Conservation (phyloP, 2,888 invertebrate genomes). For the Limnephilus auricula region DNA sequence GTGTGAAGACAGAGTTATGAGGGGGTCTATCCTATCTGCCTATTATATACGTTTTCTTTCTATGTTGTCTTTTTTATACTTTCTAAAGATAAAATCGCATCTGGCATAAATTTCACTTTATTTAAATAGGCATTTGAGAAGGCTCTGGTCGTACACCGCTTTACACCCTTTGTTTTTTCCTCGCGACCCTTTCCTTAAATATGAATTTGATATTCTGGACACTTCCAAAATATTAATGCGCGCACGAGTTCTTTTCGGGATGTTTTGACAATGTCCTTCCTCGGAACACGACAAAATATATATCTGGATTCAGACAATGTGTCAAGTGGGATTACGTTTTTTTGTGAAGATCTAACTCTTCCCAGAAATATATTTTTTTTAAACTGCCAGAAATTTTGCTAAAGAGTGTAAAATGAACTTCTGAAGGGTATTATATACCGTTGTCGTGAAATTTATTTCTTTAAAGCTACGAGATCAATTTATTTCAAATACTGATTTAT, state of each 20-base stretch:
- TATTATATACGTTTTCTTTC: no score
- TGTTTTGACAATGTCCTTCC: slow-evolving; percentile 41
- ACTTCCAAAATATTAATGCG: slow-evolving; percentile 23
- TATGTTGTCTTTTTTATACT: no score
- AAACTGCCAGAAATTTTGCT: neutral
- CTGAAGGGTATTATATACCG: neutral
- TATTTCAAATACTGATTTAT: neutral
- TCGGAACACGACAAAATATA: slow-evolving; percentile 8
- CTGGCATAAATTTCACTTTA: neutral
- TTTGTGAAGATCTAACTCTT: neutral
- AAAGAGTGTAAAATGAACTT: neutral
- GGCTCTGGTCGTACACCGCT: neutral
- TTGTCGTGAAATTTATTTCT: neutral
- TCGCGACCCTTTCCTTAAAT: neutral
- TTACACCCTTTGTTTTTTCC: neutral
- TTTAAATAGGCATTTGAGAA: neutral
- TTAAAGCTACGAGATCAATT: neutral
- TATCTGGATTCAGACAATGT: slow-evolving; percentile 31
- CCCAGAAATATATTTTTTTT: neutral
- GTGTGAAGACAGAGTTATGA: no score
- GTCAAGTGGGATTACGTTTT: slow-evolving; percentile 26
- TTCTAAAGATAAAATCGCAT: neutral
- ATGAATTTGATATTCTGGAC: slow-evolving; percentile 39
- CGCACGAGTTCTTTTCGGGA: slow-evolving; percentile 21
- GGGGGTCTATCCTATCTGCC: no score